Base-by-base conservation (phyloP, 1,140 invertebrate genomes). In the Nixonia krombeini region DNA sequence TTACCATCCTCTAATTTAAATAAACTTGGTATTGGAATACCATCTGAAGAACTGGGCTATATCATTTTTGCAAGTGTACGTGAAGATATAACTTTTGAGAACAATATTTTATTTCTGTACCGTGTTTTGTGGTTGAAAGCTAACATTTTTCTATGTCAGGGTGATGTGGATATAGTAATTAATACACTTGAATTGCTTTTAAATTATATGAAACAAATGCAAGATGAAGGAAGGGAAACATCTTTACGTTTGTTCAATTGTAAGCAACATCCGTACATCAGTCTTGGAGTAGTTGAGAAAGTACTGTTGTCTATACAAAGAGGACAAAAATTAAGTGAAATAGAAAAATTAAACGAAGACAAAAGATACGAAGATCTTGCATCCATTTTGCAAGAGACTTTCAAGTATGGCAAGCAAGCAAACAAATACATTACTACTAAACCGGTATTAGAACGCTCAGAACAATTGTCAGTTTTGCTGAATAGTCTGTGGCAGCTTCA, bases 401-500 rank as follows among this genome's bases (percentile, higher is more conserved):
- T 91, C 71, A 87, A 89, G 51, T 85, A 81, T 55, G 73, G 78
- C 2, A 84, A 80, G 59, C 75, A 84, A 40, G 66, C 72, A 23
- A 76, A 77, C 52, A 71, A 77, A 21, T 62, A 78, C 8, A 69
- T 72, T 0, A 65, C 63, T 3, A 74, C 70, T 10, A 77, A 80
- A 55, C 68, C 80, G 5, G 76, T 85, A 7, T 74, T 84, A 1
- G 86, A 89, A 59, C 80, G 89, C 16, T 84, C 85, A 26, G 78
- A 86, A 25, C 90, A 91, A 69, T 73, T 91, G 5, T 72, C 85
- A 15, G 83, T 94, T 58, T 84, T 95, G 38, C 83, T 94, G 44
- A 91, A 95, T 58, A 88, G 90, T n/a, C 85, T 93, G 9, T 92
- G 90, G 89, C 82, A 87, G 16, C 67, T 88, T 9, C 73, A 86